Conservation (phyloP, 1,140 invertebrate genomes). For the Mizuhopecten yessoensis region DNA sequence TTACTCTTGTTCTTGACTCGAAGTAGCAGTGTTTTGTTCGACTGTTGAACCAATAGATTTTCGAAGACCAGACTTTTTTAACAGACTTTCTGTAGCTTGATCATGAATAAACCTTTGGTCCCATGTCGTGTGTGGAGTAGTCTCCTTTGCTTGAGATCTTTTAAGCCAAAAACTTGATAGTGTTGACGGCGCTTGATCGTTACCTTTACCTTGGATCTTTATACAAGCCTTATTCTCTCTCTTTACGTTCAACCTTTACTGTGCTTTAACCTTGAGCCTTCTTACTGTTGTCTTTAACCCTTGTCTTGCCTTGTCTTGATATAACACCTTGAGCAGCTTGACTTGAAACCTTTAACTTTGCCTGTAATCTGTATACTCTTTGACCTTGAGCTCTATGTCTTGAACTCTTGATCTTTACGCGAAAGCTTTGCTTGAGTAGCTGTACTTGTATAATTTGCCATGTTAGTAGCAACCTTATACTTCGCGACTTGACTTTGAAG, state of each 20-base stretch:
- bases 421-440: not conserved
- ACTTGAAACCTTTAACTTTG: slow-evolving; percentile 42
- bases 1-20: slow-evolving; percentile 32
- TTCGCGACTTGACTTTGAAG: not conserved
- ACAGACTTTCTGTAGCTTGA: slow-evolving; percentile 21
- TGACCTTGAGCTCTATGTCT: slow-evolving; percentile 38
- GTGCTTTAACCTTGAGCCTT: slow-evolving; percentile 48
- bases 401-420: slow-evolving; percentile 43
- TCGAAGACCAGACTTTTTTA: not conserved
- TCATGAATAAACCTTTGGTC: slow-evolving; percentile 28
- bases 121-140: not conserved
- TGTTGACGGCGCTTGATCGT: slow-evolving; percentile 34
- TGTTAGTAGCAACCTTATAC: slow-evolving; percentile 45
- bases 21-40: not conserved
- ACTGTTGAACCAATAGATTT: not conserved
- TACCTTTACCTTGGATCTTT: slow-evolving; percentile 53
- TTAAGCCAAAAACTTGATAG: slow-evolving; percentile 17
- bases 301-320: slow-evolving; percentile 48
- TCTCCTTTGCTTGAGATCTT: slow-evolving; percentile 44
- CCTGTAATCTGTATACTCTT: slow-evolving; percentile 40
- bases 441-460: slow-evolving; percentile 35
- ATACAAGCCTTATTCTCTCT: slow-evolving; percentile 46
- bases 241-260: slow-evolving; percentile 42
- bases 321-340: slow-evolving; percentile 46
- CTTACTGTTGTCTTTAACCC: slow-evolving; percentile 45